phyloP scores from a whole-genome alignment of 2,888 invertebrate genomes.

The Chorisops tibialis region DNA sequence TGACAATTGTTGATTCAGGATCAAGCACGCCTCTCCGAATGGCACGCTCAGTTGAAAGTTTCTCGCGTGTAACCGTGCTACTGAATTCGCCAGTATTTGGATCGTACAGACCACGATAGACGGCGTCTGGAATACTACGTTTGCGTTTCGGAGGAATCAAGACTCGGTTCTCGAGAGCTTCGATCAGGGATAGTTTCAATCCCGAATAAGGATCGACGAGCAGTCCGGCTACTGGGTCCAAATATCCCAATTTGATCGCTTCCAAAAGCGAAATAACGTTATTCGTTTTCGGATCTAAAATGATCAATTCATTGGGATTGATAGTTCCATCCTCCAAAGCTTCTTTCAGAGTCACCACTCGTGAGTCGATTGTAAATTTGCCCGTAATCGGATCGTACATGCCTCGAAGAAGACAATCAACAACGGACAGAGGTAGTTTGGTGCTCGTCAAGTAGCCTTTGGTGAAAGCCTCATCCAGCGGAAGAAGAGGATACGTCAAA shows the following conservation, averaged over 20 bases:
- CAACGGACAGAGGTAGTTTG: constrained; percentile 75
- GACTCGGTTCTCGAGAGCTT: constrained; percentile 79
- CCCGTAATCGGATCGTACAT: constrained; percentile 74
- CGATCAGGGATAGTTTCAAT: constrained; percentile 71
- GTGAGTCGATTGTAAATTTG: constrained; percentile 66
- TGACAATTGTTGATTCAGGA: constrained; percentile 80
- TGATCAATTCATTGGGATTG: constrained; percentile 71
- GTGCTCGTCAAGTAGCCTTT: constrained; percentile 79
- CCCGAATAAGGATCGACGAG: constrained; percentile 73
- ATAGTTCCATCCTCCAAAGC: constrained; percentile 67
- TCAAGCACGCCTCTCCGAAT: constrained; percentile 81
- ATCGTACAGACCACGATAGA: constrained; percentile 89
- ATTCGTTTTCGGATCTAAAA: constrained; percentile 75
- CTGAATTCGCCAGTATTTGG: constrained; percentile 78
- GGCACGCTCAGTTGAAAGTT: constrained; percentile 76
- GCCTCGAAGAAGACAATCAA: constrained; percentile 77
- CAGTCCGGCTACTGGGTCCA: constrained; percentile 77
- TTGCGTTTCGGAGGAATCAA: constrained; percentile 78
- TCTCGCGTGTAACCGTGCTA: constrained; percentile 74
- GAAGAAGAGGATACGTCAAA: constrained; percentile 66
- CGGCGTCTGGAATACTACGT: constrained; percentile 81
- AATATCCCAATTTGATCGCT: constrained; percentile 71
- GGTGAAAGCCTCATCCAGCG: constrained; percentile 73
- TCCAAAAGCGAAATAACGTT: constrained; percentile 77
- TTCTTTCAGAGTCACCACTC: constrained; percentile 67